These are phyloP conservation scores for Microplitis manilae DNA, from an alignment of 2,888 invertebrate genomes.

Conservation along the genomic window DNA sequence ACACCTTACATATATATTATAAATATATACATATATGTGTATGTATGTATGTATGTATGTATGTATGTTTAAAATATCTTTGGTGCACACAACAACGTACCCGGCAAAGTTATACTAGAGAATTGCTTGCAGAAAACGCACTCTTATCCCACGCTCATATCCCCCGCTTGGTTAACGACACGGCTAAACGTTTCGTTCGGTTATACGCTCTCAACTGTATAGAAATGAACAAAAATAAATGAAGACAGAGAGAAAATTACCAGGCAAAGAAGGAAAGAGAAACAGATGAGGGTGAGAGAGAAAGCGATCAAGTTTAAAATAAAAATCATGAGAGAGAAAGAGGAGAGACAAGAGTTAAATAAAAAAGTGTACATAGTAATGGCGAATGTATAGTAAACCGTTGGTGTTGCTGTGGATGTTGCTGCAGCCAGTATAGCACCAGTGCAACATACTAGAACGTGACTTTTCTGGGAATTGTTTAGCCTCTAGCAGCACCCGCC, in stretches of 20 bases:
- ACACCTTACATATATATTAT: background rate
- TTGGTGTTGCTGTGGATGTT: background rate
- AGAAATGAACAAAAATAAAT: slow-evolving; percentile 12
- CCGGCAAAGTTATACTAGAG: background rate
- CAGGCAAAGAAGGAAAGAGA: background rate
- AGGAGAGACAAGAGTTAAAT: background rate
- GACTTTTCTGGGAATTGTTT: slow-evolving; percentile 38
- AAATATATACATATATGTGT: no score
- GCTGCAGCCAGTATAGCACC: slow-evolving; percentile 14
- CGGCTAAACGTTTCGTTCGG: slow-evolving; percentile 36
- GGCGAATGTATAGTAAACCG: slow-evolving; percentile 3
- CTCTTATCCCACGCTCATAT: slow-evolving; percentile 38
- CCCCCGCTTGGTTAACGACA: slow-evolving; percentile 36
- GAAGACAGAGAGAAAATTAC: background rate
- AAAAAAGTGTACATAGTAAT: slow-evolving; percentile 11
- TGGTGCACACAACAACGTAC: background rate
- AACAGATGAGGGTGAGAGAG: background rate
- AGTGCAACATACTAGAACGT: slow-evolving; percentile 24
- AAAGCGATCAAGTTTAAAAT: background rate
- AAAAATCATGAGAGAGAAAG: background rate
- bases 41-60: no score
- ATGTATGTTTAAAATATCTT: background rate
- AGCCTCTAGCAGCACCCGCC: slow-evolving; percentile 17
- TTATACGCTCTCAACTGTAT: slow-evolving; percentile 13
- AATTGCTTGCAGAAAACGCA: slow-evolving; percentile 28